These are phyloP conservation scores for Pitta sordida DNA, from an alignment of 2,113 vertebrate genomes.

Conservation along the genomic window DNA sequence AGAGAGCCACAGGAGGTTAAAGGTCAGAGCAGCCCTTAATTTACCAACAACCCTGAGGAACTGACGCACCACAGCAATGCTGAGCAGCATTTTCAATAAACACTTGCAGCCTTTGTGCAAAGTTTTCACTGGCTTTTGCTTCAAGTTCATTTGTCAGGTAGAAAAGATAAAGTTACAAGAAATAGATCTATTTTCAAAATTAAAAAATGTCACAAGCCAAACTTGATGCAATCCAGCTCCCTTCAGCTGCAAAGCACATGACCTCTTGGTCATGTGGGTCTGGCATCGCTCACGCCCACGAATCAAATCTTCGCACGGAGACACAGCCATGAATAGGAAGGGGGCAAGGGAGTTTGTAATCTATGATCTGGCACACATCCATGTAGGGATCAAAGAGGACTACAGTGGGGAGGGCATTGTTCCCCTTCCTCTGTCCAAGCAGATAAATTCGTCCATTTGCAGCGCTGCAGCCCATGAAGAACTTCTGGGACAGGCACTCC, in stretches of 20 bases:
- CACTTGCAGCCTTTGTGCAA: neutral
- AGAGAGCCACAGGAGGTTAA: neutral
- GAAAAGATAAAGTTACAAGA: neutral
- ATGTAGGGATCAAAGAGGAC: conserved; percentile 83
- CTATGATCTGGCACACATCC: conserved; percentile 77
- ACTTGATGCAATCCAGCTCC: neutral
- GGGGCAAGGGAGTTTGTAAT: conserved; percentile 78
- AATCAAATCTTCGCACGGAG: conserved; percentile 62
- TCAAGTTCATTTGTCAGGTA: neutral
- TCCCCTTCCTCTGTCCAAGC: conserved; percentile 80
- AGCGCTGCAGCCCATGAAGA: conserved; percentile 84
- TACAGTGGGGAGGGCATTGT: conserved; percentile 72
- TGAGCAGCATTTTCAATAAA: neutral
- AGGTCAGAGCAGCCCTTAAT: neutral
- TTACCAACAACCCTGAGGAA: neutral
- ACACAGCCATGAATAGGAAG: conserved; percentile 82
- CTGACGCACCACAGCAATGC: neutral
- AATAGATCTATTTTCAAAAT: neutral
- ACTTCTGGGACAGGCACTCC: conserved; percentile 76
- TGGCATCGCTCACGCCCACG: neutral
- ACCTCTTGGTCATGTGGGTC: neutral
- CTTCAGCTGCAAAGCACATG: neutral
- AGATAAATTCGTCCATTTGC: conserved; percentile 81
- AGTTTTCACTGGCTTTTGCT: neutral
- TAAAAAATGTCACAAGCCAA: neutral